Base-by-base conservation (phyloP, 1,140 invertebrate species). In the Formica selysi region DNA sequence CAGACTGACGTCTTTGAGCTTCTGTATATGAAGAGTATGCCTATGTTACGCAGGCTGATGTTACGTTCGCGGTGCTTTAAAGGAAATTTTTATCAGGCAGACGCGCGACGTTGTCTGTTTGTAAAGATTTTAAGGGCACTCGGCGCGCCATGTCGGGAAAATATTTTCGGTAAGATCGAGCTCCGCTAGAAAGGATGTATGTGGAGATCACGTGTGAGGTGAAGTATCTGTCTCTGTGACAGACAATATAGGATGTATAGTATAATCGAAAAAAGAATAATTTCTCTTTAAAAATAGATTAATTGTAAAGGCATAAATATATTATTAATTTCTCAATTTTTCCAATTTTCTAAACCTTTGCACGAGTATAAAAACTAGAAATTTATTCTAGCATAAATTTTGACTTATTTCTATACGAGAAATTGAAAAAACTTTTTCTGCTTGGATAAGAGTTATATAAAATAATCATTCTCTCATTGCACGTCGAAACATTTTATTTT, bases 81-180 rank as follows among this genome's bases (percentile, higher is more conserved):
- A 13, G 8, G 61, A 22, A 68, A 79, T 51, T 79, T 79, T 79
- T 79, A 51, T 79, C 76, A 54, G 16, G 32, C 76, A n/a, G 41
- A 3, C 44, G 44, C 62, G 29, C 76, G 29, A 67, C 76, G 41
- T 26, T 38, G 29, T 79, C 76, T 67, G 44, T 51, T 79, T 54
- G 44, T 36, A 16, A 68, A 79, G 76, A 79, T 79, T 79, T 79
- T 54, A 38, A 68, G 44, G 76, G 41, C 19, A 29, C 44, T 51
- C 62, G 41, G 32, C 32, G 76, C 32, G n/a, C n/a, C n/a, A 13
- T n/a, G 76, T 65, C n/a, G 61, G 41, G 3, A 79, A 68, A 68
- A 79, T 79, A 79, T 79, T 79, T 79, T 79, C n/a, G n/a, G 29
- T 54, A 68, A 79, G 62, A 79, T 48, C 8, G 62, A 29, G 62